Base-by-base conservation (phyloP, 2,113 vertebrate genomes). In the Tragelaphus imberbis region DNA sequence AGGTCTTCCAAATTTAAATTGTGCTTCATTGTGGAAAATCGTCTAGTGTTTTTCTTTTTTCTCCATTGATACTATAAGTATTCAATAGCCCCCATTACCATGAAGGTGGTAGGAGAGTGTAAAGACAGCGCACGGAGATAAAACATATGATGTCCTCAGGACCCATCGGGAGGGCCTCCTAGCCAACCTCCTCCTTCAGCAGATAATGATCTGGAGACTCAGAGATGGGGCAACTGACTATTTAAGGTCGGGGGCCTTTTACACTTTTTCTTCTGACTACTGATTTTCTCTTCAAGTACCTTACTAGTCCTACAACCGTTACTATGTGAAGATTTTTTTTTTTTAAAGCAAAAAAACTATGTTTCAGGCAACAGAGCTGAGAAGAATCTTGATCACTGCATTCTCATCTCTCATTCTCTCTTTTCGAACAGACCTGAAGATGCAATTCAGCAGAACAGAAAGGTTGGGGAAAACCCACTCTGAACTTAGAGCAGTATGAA, bases 391-490 rank as follows among this genome's bases (percentile, higher is more conserved):
- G 82, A 91, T 97, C 80, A 65, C 28, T 79, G 47, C 14, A 28
- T 90, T 97, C 82, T 97, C 53, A 65, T 49, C 96, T 96, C 87
- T 93, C 47, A 11, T 77, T 75, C 55, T 84, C 15, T 63, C 11
- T 89, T 51, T 81, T 84, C 90, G 84, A 94, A 51, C 36, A 82
- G 79, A 49, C 5, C 21, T 47, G 33, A 91, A 96, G 94, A 40
- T 94, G 28, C 68, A 55, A 84, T 94, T 98, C 95, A 97, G 95
- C 96, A 98, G 90, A 96, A 95, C 8, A 75, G 71, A 82, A 51
- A 84, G 7, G 27, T 21, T 9, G 49, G 97, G 97, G 95, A 49
- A 98, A 97, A 75, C 97, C 97, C 88, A 7, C 5, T 65, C 68
- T 91, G 81, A 84, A 88, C 56, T 85, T 63, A 85, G 13, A 40